Conservation (phyloP, 64 coral and sea anemone genomes). For the Porites lutea region DNA sequence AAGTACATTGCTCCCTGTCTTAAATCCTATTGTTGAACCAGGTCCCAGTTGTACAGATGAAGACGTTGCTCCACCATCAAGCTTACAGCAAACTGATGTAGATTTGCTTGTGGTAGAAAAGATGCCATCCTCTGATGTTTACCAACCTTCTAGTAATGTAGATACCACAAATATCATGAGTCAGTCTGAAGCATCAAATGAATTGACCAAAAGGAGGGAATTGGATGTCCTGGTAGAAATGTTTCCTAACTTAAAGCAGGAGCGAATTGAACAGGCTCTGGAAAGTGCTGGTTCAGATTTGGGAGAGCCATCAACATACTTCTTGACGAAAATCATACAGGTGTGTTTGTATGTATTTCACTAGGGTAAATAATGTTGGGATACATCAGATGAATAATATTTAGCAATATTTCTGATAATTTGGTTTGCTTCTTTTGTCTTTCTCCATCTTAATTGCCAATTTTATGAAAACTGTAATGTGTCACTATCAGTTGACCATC, state of each 20-base stretch:
- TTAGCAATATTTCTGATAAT: too few relatives aligned
- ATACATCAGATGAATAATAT: constrained; percentile 13
- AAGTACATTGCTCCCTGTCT: background rate
- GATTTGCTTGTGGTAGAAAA: background rate
- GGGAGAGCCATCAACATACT: constrained; percentile 14
- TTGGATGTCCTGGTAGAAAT: background rate
- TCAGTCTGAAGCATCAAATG: background rate
- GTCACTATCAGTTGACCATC: constrained; percentile 9
- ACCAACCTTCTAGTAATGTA: constrained; percentile 16
- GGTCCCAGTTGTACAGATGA: constrained; percentile 8
- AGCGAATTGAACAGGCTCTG: constrained; percentile 23
- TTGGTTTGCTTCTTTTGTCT: too few relatives aligned
- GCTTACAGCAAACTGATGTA: constrained; percentile 18
- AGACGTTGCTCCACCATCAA: constrained; percentile 26
- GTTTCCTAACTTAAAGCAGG: constrained; percentile 21
- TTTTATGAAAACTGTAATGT: constrained; percentile 20
- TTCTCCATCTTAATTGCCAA: background rate
- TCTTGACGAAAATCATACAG: constrained; percentile 22
- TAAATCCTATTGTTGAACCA: constrained; percentile 19
- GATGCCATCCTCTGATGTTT: constrained; percentile 33
- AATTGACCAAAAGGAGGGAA: too few relatives aligned
- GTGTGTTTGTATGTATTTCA: constrained; percentile 19
- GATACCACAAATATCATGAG: constrained; percentile 29
- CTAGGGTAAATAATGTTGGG: constrained; percentile 21
- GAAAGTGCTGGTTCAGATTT: constrained; percentile 33